A percentile compares a stretch with the other conserved stretches of the same genome.
Evolutionary conservation across 92 coral and sea anemone genomes (phyloP).

Genomic region (Phenganax subtilis): DNA sequence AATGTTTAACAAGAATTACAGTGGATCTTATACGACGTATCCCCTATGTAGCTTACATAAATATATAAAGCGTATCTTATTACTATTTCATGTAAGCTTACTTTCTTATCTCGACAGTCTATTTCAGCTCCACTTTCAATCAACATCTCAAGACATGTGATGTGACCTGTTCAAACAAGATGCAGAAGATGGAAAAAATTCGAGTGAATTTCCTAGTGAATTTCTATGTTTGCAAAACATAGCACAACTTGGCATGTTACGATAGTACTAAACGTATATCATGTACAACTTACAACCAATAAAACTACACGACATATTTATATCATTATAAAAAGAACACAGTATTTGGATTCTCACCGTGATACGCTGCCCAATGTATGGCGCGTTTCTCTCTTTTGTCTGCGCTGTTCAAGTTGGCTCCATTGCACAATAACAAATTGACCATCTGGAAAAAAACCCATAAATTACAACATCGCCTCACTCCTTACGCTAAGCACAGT

Average conservation of each 20-base stretch:
- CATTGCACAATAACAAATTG: slow-evolving; percentile 65
- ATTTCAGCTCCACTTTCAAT: slow-evolving; percentile 68
- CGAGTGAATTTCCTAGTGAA: not conserved
- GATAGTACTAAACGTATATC: too few species aligned
- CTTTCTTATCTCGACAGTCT: slow-evolving; percentile 91
- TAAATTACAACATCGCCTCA: not conserved
- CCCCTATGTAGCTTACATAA: too few species aligned
- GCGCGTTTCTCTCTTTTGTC: slow-evolving; percentile 94
- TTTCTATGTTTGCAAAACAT: not conserved
- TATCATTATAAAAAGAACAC: not conserved
- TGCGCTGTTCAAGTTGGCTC: slow-evolving; percentile 79
- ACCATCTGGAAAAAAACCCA: slow-evolving; percentile 62
- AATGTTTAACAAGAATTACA: too few species aligned
- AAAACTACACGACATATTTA: not conserved
- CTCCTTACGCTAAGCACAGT: not conserved
- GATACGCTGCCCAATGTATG: slow-evolving; percentile 95
- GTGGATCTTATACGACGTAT: too few species aligned
- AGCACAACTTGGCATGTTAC: too few species aligned
- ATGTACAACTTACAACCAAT: not conserved
- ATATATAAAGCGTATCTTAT: too few species aligned
- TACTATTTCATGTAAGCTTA: not conserved
- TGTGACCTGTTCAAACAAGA: slow-evolving; percentile 66
- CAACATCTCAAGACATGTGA: slow-evolving; percentile 75
- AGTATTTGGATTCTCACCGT: slow-evolving; percentile 55
- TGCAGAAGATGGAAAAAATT: not conserved